These are phyloP conservation scores for Aproaerema taeniolella DNA, from an alignment of 2,888 invertebrate species.

Conservation along the genomic window DNA sequence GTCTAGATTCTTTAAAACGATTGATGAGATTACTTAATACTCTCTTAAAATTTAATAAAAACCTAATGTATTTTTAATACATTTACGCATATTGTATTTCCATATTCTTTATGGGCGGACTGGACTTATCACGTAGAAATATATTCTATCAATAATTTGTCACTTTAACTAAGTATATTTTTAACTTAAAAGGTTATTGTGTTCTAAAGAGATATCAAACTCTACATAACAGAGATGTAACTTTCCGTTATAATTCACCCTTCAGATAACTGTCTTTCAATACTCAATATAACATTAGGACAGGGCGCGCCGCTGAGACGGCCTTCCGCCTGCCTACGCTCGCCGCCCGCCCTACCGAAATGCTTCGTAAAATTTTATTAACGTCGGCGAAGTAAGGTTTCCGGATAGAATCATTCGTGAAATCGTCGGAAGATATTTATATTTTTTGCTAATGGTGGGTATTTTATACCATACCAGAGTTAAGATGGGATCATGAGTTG, in stretches of 20 bases:
- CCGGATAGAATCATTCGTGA: slow-evolving; percentile 14
- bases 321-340: slow-evolving; percentile 37
- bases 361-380: slow-evolving; percentile 39
- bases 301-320: slow-evolving; percentile 33
- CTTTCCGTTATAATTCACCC: slow-evolving; percentile 20
- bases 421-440: slow-evolving; percentile 1
- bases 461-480: too few species aligned
- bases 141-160: not conserved
- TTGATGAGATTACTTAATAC: too few species aligned
- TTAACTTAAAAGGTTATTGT: too few species aligned
- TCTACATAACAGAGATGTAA: not conserved
- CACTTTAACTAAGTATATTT: too few species aligned
- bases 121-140: too few species aligned
- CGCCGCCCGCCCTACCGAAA: slow-evolving; percentile 29
- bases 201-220: too few species aligned
- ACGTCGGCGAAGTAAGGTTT: slow-evolving; percentile 18
- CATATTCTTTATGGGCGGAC: too few species aligned
- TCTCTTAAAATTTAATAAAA: too few species aligned
- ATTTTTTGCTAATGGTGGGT: too few species aligned
- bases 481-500: slow-evolving; percentile 16
- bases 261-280: slow-evolving; percentile 35
- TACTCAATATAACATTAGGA: slow-evolving; percentile 35
- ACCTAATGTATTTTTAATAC: too few species aligned
- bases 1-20: too few species aligned
- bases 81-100: too few species aligned